Evolutionary conservation across 1,140 invertebrate species (phyloP).

Genomic region (Chlorops oryzae): DNA sequence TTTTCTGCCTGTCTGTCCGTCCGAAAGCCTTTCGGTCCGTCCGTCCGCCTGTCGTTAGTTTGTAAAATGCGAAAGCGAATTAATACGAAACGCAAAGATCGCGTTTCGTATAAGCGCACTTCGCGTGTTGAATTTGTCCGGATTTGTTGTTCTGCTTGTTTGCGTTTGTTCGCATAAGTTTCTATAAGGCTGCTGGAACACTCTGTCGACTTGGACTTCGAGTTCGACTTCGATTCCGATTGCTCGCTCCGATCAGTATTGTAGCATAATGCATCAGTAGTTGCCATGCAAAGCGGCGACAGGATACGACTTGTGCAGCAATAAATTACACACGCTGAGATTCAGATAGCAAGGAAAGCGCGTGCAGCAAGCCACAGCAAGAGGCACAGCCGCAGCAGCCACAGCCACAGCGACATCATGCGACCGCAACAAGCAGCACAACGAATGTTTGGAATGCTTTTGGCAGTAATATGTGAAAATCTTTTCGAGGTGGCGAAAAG

Average conservation of each 20-base stretch:
- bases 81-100: conserved; percentile 43
- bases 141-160: conserved; percentile 14
- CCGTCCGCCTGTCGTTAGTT: background rate
- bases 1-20: too few relatives aligned
- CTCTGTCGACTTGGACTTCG: too few relatives aligned
- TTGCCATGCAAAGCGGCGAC: too few relatives aligned
- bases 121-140: background rate
- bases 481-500: too few relatives aligned
- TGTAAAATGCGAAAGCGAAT: conserved; percentile 40
- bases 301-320: too few relatives aligned
- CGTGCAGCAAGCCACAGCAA: conserved; percentile 2
- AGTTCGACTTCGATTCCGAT: too few relatives aligned
- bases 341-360: conserved; percentile 16
- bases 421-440: too few relatives aligned
- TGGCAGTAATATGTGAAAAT: conserved; percentile 45
- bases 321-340: too few relatives aligned
- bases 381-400: conserved; percentile 9
- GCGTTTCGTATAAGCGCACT: conserved; percentile 20
- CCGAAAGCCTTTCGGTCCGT: background rate
- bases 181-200: too few relatives aligned
- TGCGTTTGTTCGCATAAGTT: too few relatives aligned
- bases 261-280: background rate
- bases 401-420: conserved; percentile 19
- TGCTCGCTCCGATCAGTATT: too few relatives aligned
- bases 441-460: conserved; percentile 46